Percentiles rank a stretch among this genome's conserved stretches.
Conservation (phyloP, 2,113 vertebrate genomes). For the Caloenas nicobarica region DNA sequence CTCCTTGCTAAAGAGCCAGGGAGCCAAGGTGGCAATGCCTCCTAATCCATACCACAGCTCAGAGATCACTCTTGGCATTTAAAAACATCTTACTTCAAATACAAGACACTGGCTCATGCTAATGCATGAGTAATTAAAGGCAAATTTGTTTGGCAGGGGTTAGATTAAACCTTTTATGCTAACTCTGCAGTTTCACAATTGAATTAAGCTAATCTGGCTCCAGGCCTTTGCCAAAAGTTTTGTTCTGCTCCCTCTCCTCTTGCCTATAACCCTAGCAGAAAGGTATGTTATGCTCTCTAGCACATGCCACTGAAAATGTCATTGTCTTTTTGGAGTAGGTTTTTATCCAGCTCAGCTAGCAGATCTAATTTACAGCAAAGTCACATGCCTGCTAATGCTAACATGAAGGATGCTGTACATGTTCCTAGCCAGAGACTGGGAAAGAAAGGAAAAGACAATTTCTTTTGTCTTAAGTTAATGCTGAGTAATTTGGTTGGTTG, state of each 20-base stretch:
- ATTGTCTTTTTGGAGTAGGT: neutral
- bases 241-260: neutral
- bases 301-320: neutral
- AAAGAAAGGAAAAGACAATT: neutral
- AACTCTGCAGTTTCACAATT: conserved; percentile 45
- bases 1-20: neutral
- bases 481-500: neutral
- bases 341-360: neutral
- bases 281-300: neutral
- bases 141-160: conserved; percentile 37
- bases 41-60: neutral
- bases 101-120: neutral
- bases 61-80: neutral
- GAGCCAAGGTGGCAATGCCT: neutral
- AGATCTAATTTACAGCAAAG: neutral
- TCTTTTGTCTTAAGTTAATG: neutral
- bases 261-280: conserved; percentile 3
- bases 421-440: neutral
- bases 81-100: conserved; percentile 14
- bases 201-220: conserved; percentile 17
- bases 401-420: neutral
- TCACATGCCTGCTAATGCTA: neutral
- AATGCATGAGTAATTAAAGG: conserved; percentile 21
- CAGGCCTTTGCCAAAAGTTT: conserved; percentile 2
- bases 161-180: conserved; percentile 30